Evolutionary conservation across 1,140 invertebrate genomes (phyloP).

Genomic region (Drosophila melanogaster): DNA sequence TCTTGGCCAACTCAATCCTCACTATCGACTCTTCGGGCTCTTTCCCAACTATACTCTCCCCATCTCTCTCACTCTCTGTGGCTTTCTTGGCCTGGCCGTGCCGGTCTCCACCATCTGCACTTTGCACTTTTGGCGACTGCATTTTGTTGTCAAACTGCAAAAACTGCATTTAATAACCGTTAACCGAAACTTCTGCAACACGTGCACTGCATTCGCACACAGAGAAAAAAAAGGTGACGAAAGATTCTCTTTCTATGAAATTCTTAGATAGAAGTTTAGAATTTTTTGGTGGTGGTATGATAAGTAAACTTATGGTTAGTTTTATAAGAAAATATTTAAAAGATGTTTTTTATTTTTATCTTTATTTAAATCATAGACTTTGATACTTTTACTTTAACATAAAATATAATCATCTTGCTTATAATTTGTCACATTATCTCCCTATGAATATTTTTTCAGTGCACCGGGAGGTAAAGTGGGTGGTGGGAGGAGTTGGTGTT

Average conservation of each 20-base stretch:
- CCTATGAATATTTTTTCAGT: not conserved
- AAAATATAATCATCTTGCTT: no score
- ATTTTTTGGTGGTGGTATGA: no score
- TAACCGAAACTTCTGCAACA: conserved; percentile 79
- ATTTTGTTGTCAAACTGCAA: conserved; percentile 74
- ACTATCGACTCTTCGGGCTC: conserved; percentile 1
- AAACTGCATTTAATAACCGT: conserved; percentile 81
- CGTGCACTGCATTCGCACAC: conserved; percentile 46
- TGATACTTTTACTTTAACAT: no score
- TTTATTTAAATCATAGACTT: no score
- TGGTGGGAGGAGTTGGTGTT: not conserved
- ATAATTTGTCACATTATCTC: not conserved
- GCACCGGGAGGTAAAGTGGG: conserved; percentile 1
- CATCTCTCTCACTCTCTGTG: not conserved
- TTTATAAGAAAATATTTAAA: no score
- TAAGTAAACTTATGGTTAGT: no score
- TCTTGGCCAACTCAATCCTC: conserved; percentile 9
- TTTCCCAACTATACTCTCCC: not conserved
- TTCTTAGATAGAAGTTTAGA: no score
- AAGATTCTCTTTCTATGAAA: no score
- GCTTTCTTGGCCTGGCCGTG: conserved; percentile 1
- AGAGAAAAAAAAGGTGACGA: not conserved
- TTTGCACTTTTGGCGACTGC: conserved; percentile 73
- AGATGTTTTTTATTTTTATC: no score
- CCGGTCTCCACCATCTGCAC: conserved; percentile 59